Base-by-base conservation (phyloP, 2,888 invertebrate genomes). In the Platynereis dumerilii region DNA sequence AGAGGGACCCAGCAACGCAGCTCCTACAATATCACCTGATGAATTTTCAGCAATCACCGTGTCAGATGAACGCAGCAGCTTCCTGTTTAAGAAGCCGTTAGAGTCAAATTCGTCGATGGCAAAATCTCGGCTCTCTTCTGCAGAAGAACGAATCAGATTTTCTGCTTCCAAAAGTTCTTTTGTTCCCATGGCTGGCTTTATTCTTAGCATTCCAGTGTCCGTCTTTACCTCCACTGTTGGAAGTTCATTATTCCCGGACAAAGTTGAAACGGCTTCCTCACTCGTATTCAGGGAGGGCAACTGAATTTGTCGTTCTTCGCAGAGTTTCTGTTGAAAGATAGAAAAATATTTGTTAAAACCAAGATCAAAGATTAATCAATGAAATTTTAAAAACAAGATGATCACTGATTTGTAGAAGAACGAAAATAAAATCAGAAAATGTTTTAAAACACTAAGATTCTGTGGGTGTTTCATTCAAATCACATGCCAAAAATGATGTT, bases 191-290 rank as follows among this genome's bases (percentile, higher is more conserved):
- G 48, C 48, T 10, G 3, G n/a, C 7, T 22, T n/a, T 3, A 48
- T n/a, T 22, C 48, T n/a, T 22, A 48, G 3, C 48, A 48, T 48
- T 48, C 48, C 48, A n/a, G 7, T n/a, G 48, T 48, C 48, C 7
- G 48, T 48, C 17, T 48, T 48, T 7, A 48, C 20, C 22, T 48
- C 48, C n/a, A 12, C n/a, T 5, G 48, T 22, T 48, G n/a, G 20
- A 48, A 20, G 17, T 5, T 48, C 48, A 20, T 48, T 48, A 3
- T n/a, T 5, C 22, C 20, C 20, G 7, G n/a, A 3, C 17, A 48
- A n/a, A 48, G 22, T n/a, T 48, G n/a, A 5, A 20, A 22, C 20
- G 3, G 22, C 22, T 48, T 48, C 48, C 3, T n/a, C 20, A n/a
- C 20, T 20, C 17, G n/a, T 48, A 7, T 20, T 22, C n/a, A 48